phyloP scores from a whole-genome alignment of 2,888 invertebrate genomes.

The Lasioglossum marginatum region DNA sequence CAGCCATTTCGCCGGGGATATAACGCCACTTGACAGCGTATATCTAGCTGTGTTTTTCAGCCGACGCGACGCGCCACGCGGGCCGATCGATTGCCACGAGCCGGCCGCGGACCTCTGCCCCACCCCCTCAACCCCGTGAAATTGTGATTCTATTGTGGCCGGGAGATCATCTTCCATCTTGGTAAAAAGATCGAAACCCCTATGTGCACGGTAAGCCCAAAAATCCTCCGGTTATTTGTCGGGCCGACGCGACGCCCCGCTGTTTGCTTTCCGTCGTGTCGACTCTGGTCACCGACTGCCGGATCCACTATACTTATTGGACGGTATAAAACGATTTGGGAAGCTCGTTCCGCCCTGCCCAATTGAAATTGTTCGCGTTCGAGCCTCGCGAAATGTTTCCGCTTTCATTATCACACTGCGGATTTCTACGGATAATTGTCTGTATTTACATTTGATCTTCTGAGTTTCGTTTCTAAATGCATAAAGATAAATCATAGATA shows the following conservation, averaged over 20 bases:
- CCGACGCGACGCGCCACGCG: not conserved
- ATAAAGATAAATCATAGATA: not conserved
- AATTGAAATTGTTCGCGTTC: not conserved
- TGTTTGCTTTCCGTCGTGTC: constrained; percentile 1
- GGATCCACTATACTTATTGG: not conserved
- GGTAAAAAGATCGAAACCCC: not conserved
- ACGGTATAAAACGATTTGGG: not conserved
- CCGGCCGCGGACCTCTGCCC: not conserved
- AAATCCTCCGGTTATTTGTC: not conserved
- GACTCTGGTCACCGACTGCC: not conserved
- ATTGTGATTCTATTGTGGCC: constrained; percentile 4
- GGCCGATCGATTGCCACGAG: constrained; percentile 51
- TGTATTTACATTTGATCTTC: not conserved
- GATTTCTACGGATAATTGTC: not conserved
- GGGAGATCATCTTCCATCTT: constrained; percentile 1
- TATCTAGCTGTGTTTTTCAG: constrained; percentile 63
- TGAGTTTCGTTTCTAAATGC: not conserved
- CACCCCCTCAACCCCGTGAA: not conserved
- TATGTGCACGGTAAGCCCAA: not conserved
- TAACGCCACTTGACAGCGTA: constrained; percentile 78
- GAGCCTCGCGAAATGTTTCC: not conserved
- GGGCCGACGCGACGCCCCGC: not conserved
- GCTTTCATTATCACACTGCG: not conserved
- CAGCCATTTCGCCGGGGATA: constrained; percentile 80
- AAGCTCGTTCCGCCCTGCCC: not conserved